phyloP scores from a whole-genome alignment of 2,113 vertebrate genomes.

The Entomyzon cyanotis region DNA sequence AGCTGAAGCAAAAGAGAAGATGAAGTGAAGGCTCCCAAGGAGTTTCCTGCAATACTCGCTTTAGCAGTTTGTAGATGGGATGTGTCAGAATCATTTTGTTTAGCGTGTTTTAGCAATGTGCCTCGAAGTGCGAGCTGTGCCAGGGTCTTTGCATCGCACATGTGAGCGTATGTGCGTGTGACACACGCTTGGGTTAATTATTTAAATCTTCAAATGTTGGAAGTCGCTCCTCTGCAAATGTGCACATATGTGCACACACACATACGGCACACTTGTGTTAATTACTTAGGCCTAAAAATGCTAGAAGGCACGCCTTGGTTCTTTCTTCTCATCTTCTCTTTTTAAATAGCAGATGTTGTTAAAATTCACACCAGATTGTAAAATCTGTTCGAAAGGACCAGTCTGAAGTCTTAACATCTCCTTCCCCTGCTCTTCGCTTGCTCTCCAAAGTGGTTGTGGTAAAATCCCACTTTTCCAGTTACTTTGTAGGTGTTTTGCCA shows the following conservation, averaged over 20 bases:
- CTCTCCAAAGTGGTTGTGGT: not conserved
- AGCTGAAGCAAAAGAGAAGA: not conserved
- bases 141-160: not conserved
- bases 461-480: not conserved
- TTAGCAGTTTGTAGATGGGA: not conserved
- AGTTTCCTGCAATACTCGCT: not conserved
- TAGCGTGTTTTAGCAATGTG: not conserved
- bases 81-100: not conserved
- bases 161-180: not conserved
- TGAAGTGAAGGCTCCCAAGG: not conserved
- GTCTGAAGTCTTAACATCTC: not conserved
- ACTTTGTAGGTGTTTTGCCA: not conserved
- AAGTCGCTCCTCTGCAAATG: not conserved
- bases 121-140: not conserved
- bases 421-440: not conserved
- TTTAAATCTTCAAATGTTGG: not conserved
- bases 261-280: not conserved
- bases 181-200: not conserved
- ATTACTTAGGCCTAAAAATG: slow-evolving; percentile 31
- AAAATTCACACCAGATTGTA: slow-evolving; percentile 21
- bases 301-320: not conserved
- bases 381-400: not conserved
- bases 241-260: not conserved
- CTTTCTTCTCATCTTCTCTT: not conserved
- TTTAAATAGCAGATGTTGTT: not conserved